phyloP scores from a whole-genome alignment of 53 echinoderm and acorn worm genomes.

The Henricia sp. region DNA sequence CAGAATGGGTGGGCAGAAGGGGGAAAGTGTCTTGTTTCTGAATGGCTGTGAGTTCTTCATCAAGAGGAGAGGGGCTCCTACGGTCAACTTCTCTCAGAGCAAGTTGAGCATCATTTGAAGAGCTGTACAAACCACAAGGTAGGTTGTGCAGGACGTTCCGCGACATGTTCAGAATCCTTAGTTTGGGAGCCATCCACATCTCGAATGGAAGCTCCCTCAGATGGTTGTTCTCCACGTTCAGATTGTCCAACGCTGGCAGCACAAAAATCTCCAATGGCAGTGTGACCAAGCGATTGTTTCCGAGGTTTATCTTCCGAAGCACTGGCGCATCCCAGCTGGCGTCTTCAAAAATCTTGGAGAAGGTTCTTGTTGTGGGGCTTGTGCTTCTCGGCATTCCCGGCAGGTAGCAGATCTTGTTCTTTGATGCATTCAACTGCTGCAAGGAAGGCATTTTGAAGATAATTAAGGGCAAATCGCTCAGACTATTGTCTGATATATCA shows the following conservation, averaged over 20 bases:
- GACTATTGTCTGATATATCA: slow-evolving; percentile 91
- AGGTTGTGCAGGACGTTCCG: slow-evolving; percentile 80
- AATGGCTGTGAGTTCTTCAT: slow-evolving; percentile 6
- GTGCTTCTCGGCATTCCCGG: slow-evolving; percentile 32
- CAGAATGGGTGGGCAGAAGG: slow-evolving; percentile 8
- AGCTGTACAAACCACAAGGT: slow-evolving; percentile 61
- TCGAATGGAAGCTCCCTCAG: slow-evolving; percentile 82
- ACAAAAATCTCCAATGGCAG: slow-evolving; percentile 82
- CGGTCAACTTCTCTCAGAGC: slow-evolving; percentile 16
- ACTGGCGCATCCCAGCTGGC: slow-evolving; percentile 83
- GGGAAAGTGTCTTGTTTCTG: slow-evolving; percentile 56
- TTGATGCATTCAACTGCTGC: slow-evolving; percentile 81
- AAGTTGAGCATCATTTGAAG: neutral
- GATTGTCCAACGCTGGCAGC: slow-evolving; percentile 74
- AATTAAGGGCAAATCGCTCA: slow-evolving; percentile 76
- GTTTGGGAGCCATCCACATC: slow-evolving; percentile 95
- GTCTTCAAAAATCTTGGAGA: neutral
- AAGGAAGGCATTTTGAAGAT: slow-evolving; percentile 93
- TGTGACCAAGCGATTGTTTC: slow-evolving; percentile 71
- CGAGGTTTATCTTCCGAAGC: slow-evolving; percentile 73
- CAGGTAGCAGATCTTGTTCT: slow-evolving; percentile 83
- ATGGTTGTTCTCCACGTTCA: slow-evolving; percentile 74
- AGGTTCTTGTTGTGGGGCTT: slow-evolving; percentile 20
- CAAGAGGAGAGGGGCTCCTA: slow-evolving; percentile 21
- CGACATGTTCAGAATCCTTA: slow-evolving; percentile 81